Conservation (phyloP, 2,113 vertebrate species). For the Sula dactylatra region DNA sequence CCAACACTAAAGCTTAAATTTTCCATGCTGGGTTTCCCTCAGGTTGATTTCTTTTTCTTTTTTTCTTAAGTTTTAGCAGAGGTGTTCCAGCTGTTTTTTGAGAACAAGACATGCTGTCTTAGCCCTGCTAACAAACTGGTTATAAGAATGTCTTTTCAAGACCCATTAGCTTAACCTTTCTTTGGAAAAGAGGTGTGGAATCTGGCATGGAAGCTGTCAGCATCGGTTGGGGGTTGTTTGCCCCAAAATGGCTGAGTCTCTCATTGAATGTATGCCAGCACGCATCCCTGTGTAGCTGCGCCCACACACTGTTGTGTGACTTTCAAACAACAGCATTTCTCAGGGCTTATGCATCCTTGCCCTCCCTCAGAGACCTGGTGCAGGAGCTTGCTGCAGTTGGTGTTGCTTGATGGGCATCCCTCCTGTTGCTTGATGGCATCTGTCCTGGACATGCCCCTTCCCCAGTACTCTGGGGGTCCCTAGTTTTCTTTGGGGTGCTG, state of each 20-base stretch:
- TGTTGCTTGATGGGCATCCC: not conserved
- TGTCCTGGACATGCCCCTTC: not conserved
- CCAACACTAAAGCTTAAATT: not conserved
- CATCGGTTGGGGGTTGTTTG: not conserved
- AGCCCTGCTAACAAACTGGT: not conserved
- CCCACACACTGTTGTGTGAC: not conserved
- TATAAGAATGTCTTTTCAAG: constrained; percentile 5
- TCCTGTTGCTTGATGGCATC: not conserved
- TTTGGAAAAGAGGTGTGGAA: not conserved
- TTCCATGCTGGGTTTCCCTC: constrained; percentile 48
- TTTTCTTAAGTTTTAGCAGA: not conserved
- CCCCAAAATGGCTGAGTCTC: not conserved
- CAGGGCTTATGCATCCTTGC: not conserved
- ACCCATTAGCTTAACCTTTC: not conserved
- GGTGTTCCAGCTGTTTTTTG: constrained; percentile 39
- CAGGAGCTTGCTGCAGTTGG: not conserved
- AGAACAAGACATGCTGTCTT: constrained; percentile 6
- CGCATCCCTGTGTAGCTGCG: not conserved
- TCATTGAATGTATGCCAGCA: not conserved
- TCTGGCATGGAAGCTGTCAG: not conserved
- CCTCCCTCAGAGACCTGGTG: not conserved
- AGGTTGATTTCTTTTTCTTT: constrained; percentile 15
- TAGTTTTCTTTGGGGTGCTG: not conserved
- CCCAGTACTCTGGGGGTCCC: too few species aligned
- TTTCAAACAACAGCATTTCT: not conserved